These are phyloP conservation scores for Anolis apletophallus DNA, from an alignment of 2,797 vertebrate genomes.

Conservation along the genomic window DNA sequence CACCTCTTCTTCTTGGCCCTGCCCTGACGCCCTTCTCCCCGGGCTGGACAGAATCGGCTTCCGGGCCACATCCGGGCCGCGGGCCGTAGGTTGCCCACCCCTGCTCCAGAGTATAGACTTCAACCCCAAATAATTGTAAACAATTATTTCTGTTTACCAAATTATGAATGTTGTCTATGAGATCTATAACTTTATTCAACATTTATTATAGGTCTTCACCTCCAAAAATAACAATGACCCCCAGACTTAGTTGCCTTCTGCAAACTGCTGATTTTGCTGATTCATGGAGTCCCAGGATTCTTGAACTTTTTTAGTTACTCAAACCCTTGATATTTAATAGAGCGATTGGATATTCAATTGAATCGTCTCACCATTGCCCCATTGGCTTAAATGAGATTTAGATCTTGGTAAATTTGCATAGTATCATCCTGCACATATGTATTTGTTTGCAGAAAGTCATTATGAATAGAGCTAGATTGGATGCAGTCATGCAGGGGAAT, in stretches of 20 bases:
- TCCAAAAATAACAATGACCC: neutral
- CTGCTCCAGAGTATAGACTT: neutral
- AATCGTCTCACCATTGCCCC: neutral
- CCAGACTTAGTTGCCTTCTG: neutral
- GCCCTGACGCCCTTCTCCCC: too few species aligned
- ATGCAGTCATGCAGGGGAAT: neutral
- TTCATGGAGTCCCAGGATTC: neutral
- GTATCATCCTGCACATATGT: neutral
- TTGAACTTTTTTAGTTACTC: neutral
- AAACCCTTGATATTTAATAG: neutral
- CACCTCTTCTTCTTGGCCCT: too few species aligned
- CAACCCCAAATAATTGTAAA: neutral
- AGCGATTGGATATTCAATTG: neutral
- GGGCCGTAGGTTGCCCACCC: too few species aligned
- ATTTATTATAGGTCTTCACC: neutral
- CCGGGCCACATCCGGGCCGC: too few species aligned
- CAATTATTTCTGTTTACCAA: neutral
- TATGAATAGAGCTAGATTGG: neutral
- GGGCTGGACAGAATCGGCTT: too few species aligned
- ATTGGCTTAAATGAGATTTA: neutral
- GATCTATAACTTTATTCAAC: neutral
- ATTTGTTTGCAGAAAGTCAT: neutral
- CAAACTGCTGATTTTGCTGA: neutral
- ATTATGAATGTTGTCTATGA: neutral
- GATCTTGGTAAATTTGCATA: neutral